A percentile compares a stretch with the other conserved stretches of the same genome.
Evolutionary conservation across 2,888 invertebrate genomes (phyloP).

Genomic region (Coelopa pilipes): DNA sequence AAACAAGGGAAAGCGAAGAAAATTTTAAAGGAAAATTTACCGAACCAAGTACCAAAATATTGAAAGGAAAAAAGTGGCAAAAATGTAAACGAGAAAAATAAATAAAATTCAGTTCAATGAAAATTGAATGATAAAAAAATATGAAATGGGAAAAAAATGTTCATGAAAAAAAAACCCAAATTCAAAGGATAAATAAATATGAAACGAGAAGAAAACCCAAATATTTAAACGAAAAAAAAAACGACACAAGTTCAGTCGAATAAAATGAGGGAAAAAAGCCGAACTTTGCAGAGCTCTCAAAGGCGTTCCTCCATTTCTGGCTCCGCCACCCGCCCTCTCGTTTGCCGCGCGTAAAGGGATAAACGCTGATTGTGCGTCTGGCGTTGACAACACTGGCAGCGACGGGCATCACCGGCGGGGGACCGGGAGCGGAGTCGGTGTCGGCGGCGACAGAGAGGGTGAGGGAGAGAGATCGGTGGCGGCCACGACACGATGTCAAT

Average conservation of each 20-base stretch:
- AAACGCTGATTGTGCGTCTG: conserved; percentile 42
- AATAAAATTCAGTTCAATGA: too few relatives aligned
- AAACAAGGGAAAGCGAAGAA: too few relatives aligned
- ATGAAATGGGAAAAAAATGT: conserved; percentile 22
- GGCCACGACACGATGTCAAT: conserved; percentile 20
- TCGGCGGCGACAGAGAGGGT: too few relatives aligned
- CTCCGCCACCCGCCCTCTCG: background rate
- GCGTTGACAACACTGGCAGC: conserved; percentile 24
- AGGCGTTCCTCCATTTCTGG: background rate
- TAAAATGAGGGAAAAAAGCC: conserved; percentile 18
- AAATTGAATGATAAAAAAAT: conserved; percentile 5
- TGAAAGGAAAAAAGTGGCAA: background rate
- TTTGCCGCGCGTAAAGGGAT: conserved; percentile 37
- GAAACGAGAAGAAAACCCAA: too few relatives aligned
- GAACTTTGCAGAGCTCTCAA: conserved; percentile 25
- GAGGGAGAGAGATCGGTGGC: background rate
- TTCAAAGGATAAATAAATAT: too few relatives aligned
- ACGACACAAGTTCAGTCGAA: too few relatives aligned
- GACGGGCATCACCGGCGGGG: background rate
- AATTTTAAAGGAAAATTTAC: too few relatives aligned
- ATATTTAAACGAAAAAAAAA: too few relatives aligned
- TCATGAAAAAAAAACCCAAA: too few relatives aligned
- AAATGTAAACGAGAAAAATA: background rate
- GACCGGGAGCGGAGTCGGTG: too few relatives aligned
- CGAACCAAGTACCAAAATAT: background rate